phyloP scores from a whole-genome alignment of 1,140 invertebrate species.

The Papilio polyxenes region DNA sequence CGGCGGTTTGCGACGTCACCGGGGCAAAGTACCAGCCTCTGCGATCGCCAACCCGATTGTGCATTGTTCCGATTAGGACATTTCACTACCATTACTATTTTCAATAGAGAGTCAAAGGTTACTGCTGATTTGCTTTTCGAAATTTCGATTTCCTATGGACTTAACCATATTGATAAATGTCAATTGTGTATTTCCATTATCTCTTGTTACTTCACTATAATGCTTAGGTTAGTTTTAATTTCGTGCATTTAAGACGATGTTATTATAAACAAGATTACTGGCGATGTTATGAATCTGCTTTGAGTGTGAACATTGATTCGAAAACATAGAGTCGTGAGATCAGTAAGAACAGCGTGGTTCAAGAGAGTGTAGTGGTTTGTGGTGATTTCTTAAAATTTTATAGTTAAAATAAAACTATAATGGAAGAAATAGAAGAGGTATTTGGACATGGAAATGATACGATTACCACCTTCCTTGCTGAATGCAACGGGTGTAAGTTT shows the following conservation, averaged over 20 bases:
- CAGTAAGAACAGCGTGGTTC: background rate
- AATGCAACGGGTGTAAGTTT: background rate
- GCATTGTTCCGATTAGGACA: constrained; percentile 38
- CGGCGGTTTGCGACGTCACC: constrained; percentile 25
- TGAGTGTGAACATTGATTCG: background rate
- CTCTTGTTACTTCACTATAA: background rate
- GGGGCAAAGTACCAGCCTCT: constrained; percentile 31
- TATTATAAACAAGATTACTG: background rate
- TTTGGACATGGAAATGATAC: background rate
- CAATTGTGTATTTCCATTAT: constrained; percentile 9
- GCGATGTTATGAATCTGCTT: background rate
- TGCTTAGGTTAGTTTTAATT: background rate
- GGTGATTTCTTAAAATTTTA: background rate
- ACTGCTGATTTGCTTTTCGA: constrained; percentile 7
- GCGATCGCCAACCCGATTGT: constrained; percentile 30
- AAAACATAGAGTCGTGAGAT: background rate
- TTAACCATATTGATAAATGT: background rate
- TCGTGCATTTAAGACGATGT: constrained; percentile 4
- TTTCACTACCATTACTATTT: constrained; percentile 30
- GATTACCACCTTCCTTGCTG: background rate
- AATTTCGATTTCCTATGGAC: background rate
- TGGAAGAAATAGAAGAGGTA: background rate
- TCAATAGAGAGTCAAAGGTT: constrained; percentile 36
- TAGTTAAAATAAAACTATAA: background rate
- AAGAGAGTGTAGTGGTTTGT: background rate